Conservation (phyloP, 2,888 invertebrate genomes). For the Polietes domitor region DNA sequence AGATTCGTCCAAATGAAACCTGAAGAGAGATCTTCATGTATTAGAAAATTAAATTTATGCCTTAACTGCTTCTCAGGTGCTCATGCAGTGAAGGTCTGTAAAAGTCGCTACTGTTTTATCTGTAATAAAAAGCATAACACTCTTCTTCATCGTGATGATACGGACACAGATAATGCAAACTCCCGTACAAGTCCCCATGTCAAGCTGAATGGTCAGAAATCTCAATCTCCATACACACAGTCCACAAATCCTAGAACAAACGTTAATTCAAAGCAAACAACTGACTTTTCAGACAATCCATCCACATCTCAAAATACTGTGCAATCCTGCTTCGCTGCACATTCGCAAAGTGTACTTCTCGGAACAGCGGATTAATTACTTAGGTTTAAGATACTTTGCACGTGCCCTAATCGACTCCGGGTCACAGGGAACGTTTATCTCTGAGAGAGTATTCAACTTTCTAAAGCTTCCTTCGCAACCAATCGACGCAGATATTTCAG, state of each 20-base stretch:
- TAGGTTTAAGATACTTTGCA: neutral
- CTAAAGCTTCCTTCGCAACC: neutral
- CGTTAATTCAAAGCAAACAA: neutral
- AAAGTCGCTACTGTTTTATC: neutral
- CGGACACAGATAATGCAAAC: no score
- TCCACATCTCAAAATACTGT: neutral
- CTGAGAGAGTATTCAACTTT: neutral
- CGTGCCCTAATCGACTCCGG: slow-evolving; percentile 9
- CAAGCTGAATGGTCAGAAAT: no score
- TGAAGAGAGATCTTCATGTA: neutral
- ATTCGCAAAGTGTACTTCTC: neutral
- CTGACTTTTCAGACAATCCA: neutral
- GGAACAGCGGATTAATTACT: neutral
- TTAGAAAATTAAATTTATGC: neutral
- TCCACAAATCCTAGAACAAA: neutral
- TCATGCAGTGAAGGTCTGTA: neutral
- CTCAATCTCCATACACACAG: neutral
- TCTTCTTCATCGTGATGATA: neutral
- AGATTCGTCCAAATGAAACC: neutral
- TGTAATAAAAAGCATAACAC: slow-evolving; percentile 11
- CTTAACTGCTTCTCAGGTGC: neutral
- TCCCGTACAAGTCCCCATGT: no score
- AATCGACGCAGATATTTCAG: neutral
- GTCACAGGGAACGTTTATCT: slow-evolving; percentile 5
- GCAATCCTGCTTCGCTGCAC: neutral